phyloP scores from a whole-genome alignment of 2,888 invertebrate genomes.

The Idaea aversata region DNA sequence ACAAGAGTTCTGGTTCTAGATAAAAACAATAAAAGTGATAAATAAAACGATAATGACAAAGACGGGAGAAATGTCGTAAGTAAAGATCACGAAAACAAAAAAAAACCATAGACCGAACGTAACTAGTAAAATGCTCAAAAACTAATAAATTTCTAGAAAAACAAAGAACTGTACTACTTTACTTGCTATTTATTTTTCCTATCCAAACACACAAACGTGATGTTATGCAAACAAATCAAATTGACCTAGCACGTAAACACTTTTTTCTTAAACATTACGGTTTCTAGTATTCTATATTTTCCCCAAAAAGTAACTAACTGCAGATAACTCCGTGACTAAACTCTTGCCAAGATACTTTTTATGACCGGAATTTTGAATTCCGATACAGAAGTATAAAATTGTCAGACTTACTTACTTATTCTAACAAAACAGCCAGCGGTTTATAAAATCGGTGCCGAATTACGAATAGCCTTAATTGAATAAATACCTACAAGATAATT shows the following conservation, averaged over 20 bases:
- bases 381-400: neutral
- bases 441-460: neutral
- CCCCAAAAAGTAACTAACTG: constrained; percentile 41
- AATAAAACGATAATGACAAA: neutral
- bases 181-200: constrained; percentile 6
- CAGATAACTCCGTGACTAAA: neutral
- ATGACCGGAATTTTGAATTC: neutral
- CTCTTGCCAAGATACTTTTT: neutral
- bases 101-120: neutral
- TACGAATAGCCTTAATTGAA: neutral
- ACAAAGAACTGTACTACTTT: constrained; percentile 10
- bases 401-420: no score
- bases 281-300: constrained; percentile 51
- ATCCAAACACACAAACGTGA: constrained; percentile 40
- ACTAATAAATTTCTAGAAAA: neutral
- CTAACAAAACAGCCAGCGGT: neutral
- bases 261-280: constrained; percentile 48
- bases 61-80: neutral
- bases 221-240: constrained; percentile 42
- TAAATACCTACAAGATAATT: constrained; percentile 12
- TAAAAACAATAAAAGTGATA: neutral
- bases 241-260: constrained; percentile 56
- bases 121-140: neutral
- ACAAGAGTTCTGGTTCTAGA: neutral
- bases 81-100: neutral